Conservation (phyloP, 2,113 vertebrate species). For the Channa maculata region DNA sequence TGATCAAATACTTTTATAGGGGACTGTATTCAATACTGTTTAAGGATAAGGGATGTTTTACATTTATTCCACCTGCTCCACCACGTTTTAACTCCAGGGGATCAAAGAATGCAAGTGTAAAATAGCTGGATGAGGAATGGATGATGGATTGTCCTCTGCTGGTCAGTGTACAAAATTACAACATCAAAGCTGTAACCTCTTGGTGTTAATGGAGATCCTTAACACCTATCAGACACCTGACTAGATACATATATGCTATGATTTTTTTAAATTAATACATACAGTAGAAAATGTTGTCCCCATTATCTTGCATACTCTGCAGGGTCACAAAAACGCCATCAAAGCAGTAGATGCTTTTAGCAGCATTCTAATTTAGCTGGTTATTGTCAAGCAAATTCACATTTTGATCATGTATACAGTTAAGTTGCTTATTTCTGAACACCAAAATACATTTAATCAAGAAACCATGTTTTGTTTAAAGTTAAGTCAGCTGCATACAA, state of each 20-base stretch:
- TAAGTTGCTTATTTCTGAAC: too few species aligned
- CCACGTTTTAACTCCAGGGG: neutral
- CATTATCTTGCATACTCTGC: neutral
- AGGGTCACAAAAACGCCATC: neutral
- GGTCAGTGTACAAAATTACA: slow-evolving; percentile 36
- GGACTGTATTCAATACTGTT: too few species aligned
- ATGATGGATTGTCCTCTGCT: slow-evolving; percentile 62
- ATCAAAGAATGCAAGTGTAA: neutral
- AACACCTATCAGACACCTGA: neutral
- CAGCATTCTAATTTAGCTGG: neutral
- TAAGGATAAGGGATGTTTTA: too few species aligned
- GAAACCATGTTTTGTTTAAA: too few species aligned
- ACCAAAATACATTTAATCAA: too few species aligned
- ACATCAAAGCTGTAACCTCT: neutral
- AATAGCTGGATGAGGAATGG: neutral
- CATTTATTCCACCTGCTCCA: too few species aligned
- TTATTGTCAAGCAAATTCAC: neutral
- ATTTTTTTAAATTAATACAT: neutral
- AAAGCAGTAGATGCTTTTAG: neutral
- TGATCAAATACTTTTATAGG: too few species aligned
- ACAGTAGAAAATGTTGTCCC: neutral
- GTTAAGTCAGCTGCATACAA: too few species aligned
- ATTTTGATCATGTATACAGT: too few species aligned
- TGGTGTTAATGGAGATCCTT: neutral
- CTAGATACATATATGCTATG: neutral